phyloP scores from a whole-genome alignment of 1,140 invertebrate genomes.

The Uloborus diversus region DNA sequence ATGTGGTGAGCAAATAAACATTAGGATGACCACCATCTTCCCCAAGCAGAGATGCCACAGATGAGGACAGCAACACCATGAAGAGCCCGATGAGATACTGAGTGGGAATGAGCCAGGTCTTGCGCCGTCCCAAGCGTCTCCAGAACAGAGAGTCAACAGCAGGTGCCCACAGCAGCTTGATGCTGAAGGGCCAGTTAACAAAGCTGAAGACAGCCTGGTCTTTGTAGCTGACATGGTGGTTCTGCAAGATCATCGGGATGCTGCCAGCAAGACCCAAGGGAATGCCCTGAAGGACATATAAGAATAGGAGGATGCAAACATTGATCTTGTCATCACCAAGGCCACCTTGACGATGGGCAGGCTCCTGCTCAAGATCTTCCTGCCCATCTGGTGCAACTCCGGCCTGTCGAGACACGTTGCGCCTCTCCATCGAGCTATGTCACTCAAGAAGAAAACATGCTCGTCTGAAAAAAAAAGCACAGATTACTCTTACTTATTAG shows the following conservation, averaged over 20 bases:
- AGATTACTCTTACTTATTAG: too few species aligned
- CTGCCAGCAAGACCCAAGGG: constrained; percentile 91
- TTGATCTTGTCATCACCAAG: constrained; percentile 62
- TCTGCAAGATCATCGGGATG: constrained; percentile 95
- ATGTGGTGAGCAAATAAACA: constrained; percentile 80
- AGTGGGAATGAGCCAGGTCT: constrained; percentile 96
- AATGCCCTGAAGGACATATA: constrained; percentile 96
- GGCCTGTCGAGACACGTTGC: too few species aligned
- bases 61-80: constrained; percentile 83
- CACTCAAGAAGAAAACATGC: too few species aligned
- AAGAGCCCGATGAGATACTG: constrained; percentile 80
- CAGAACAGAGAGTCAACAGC: constrained; percentile 93
- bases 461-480: too few species aligned
- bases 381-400: too few species aligned
- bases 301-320: constrained; percentile 85
- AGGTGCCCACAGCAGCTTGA: constrained; percentile 98
- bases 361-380: too few species aligned
- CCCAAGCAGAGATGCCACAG: constrained; percentile 80
- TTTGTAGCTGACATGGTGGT: constrained; percentile 87
- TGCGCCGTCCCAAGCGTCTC: constrained; percentile 84
- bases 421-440: too few species aligned
- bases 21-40: constrained; percentile 72
- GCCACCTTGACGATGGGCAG: background rate
- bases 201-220: constrained; percentile 99
- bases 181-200: constrained; percentile 96